Base-by-base conservation (phyloP, 2,888 invertebrate genomes). In the Euspilapteryx auroguttella region DNA sequence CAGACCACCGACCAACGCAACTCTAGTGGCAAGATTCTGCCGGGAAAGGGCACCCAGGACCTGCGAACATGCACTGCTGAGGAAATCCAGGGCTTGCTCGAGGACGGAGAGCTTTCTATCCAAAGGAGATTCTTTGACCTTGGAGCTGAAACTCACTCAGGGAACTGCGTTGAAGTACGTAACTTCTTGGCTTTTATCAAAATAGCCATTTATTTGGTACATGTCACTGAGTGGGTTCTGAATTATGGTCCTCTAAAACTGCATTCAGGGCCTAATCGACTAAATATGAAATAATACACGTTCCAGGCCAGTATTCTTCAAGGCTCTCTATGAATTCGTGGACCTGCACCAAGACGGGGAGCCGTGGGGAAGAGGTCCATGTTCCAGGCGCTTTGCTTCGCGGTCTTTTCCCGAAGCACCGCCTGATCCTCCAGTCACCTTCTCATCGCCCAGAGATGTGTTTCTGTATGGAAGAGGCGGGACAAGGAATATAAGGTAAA, bases 381-480 rank as follows among this genome's bases (percentile, higher is more conserved):
- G 93, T 49, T 87, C 87, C 13, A 80, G 92, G 29, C 80, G 84
- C 39, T 92, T 92, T 55, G 79, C 83, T 27, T 86, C 85, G 36
- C 75, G 81, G 14, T 81, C 71, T 24, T 73, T 75, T 31, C 77
- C 69, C 2, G 78, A 76, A 46, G 77, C 77, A 1, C 66, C 75
- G 2, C 59, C 76, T 1, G 84, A 85, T 38, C 79, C 85, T 3
- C 85, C 86, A n/a, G 81, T 85, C 27, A 86, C 83, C 31, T 90
- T 92, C 52, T 84, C 85, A 20, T 87, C 89, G 8, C 89, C 90
- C 0, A 78, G 86, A 40, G 88, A 93, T 48, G 87, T 92, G 21
- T 93, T 93, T 47, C 77, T 92, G 8, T 93, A 88, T 44, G 93
- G 93, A 0, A 78, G 93, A 34, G 92, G 93, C 13, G 93, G 93